Base-by-base conservation (phyloP, 2,797 vertebrate genomes). In the Manis javanica region DNA sequence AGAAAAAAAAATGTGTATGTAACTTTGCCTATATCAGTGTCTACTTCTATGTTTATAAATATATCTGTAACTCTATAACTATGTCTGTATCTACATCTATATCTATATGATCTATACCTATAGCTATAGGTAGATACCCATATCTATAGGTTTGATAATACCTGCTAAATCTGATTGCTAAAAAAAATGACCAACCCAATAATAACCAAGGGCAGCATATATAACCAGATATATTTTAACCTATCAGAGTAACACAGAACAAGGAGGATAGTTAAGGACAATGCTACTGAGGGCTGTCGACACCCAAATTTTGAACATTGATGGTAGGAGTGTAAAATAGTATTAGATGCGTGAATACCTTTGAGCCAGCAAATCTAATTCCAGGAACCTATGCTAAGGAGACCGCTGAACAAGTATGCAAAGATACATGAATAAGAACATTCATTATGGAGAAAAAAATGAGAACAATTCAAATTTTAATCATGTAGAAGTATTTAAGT, bases 381-480 rank as follows among this genome's bases (percentile, higher is more conserved):
- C 13, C 19, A 94, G 34, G 5, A 92, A 79, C 21, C 19, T 34
- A 37, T 14, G 72, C 18, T 42, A 31, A n/a, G 18, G 34, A 78
- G n/a, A 66, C 42, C 69, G 86, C 11, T 78, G 51, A 96, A 57
- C 34, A 86, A 53, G 4, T 72, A 63, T 39, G 2, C 31, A 81
- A 91, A 91, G 8, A 59, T 6, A 91, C 1, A 53, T 9, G 19
- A 53, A 64, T 19, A 85, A 53, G 34, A 53, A 74, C 9, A 57
- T 79, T 69, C 42, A 24, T 46, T 83, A 55, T 61, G 29, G 3
- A 66, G 21, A 89, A 74, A 69, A 46, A 86, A 49, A 16, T 87
- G 55, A 96, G 92, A 84, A 85, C 5, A 69, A 15, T 61, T 24
- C 39, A 79, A 81, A 72, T 82, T 8, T 64, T 90, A 91, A 81